A percentile compares a stretch with the other conserved stretches of the same genome.
phyloP scores from a whole-genome alignment of 2,888 invertebrate genomes.

The Luperina nickerlii region DNA sequence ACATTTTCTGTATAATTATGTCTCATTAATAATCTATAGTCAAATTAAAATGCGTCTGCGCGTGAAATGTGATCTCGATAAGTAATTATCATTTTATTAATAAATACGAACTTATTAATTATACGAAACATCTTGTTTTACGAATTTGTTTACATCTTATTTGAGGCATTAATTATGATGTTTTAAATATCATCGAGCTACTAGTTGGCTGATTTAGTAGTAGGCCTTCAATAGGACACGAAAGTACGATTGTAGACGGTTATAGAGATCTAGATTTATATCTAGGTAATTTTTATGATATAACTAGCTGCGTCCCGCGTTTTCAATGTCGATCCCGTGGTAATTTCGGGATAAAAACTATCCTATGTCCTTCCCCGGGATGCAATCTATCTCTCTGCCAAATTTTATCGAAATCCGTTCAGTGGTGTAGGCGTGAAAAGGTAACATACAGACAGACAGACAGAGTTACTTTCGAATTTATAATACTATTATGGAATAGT shows the following conservation, averaged over 20 bases:
- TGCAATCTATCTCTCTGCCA: too few relatives aligned
- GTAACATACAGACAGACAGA: too few relatives aligned
- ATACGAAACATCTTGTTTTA: slow-evolving; percentile 59
- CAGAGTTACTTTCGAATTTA: too few relatives aligned
- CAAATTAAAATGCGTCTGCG: slow-evolving; percentile 4
- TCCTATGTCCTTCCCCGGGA: too few relatives aligned
- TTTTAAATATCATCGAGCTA: slow-evolving; percentile 38
- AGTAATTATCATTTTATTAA: slow-evolving; percentile 38
- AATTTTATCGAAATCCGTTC: too few relatives aligned
- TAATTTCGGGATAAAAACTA: too few relatives aligned
- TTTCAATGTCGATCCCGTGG: too few relatives aligned
- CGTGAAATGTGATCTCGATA: slow-evolving; percentile 43
- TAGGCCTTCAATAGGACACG: slow-evolving; percentile 6
- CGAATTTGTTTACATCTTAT: slow-evolving; percentile 60
- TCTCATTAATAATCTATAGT: background rate
- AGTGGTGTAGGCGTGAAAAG: too few relatives aligned
- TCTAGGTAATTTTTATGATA: background rate
- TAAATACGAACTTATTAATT: slow-evolving; percentile 61
- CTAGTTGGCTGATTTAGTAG: slow-evolving; percentile 38
- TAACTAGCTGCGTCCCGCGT: background rate
- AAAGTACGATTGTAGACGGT: background rate
- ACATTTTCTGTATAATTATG: background rate
- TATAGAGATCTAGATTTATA: background rate
- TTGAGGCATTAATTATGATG: slow-evolving; percentile 59
- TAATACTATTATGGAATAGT: too few relatives aligned